Base-by-base conservation (phyloP, 2,888 invertebrate genomes). In the Watsonalla cultraria region DNA sequence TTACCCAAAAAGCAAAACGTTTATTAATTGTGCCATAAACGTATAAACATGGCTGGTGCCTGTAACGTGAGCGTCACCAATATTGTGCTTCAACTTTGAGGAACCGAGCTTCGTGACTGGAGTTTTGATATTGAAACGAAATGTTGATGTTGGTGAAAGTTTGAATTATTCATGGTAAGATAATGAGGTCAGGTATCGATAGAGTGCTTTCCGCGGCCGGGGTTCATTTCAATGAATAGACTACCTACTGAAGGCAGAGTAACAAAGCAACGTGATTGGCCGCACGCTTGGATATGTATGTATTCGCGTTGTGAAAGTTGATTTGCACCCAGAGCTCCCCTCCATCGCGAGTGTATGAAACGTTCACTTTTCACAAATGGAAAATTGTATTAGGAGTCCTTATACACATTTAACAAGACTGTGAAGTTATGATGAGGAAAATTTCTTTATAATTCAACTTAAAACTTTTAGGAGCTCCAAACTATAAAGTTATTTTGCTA, bases 301-400 rank as follows among this genome's bases (percentile, higher is more conserved):
- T 75, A 73, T 70, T 68, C 66, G 69, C 66, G 62, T 68, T 75
- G 87, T 82, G 88, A 89, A 89, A 88, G 89, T 87, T 81, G 81
- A 80, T 77, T 84, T 79, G 80, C 76, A 77, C 69, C 59, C 60
- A 61, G 61, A 60, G 59, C 65, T 68, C 74, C 74, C 74, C 63
- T 62, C 71, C 66, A 64, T 51, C 49, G 33, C 60, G 62, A 64
- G 47, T 61, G 49, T 56, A 58, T 61, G 59, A 52, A 62, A 60
- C 73, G 59, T 76, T 74, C 68, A 72, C 68, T 73, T 78, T 77
- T 70, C 69, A 65, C 65, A 63, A 53, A 52, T 51, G 54, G 52
- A 53, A 55, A 54, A 35, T 56, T 52, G 45, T 51, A 51, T 45
- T 14, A 47, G 54, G 33, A 42, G 48, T 56, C 51, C 50, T 37